Conservation (phyloP, 2,113 vertebrate genomes). For the Amazona guildingii region DNA sequence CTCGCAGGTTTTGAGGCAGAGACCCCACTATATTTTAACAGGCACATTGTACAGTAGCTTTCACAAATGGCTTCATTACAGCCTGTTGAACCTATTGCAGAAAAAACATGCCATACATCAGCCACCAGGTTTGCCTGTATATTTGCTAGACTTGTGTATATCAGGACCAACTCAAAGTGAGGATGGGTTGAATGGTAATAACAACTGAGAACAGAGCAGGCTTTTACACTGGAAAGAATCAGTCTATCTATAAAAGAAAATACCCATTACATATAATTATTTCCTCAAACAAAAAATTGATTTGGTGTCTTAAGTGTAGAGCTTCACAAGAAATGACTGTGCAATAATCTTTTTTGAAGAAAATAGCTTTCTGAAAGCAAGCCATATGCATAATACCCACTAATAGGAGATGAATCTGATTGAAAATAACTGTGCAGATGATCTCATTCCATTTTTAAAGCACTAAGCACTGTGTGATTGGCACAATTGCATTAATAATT, state of each 20-base stretch:
- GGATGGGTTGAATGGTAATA: neutral
- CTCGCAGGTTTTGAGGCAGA: neutral
- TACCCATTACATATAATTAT: conserved; percentile 12
- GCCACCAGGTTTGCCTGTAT: neutral
- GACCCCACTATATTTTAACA: neutral
- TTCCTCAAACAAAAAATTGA: conserved; percentile 47
- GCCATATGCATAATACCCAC: conserved; percentile 5
- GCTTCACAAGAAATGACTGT: conserved; percentile 52
- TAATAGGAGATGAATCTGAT: conserved; percentile 55
- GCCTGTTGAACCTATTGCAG: neutral
- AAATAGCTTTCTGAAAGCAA: neutral
- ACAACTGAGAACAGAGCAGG: neutral
- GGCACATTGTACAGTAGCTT: neutral
- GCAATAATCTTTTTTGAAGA: conserved; percentile 33
- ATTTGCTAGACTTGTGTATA: neutral
- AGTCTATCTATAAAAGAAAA: conserved; percentile 28
- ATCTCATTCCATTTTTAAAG: conserved; percentile 60
- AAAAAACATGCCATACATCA: neutral
- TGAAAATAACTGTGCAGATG: conserved; percentile 39
- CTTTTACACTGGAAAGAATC: neutral
- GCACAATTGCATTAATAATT: conserved; percentile 69
- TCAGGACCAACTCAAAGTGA: neutral
- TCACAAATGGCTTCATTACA: neutral
- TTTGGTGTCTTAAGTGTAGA: conserved; percentile 21
- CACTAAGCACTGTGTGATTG: conserved; percentile 53